A percentile compares a stretch with the other conserved stretches of the same genome.
Evolutionary conservation across 2,888 invertebrate genomes (phyloP).

Genomic region (Spicauda simplicius): DNA sequence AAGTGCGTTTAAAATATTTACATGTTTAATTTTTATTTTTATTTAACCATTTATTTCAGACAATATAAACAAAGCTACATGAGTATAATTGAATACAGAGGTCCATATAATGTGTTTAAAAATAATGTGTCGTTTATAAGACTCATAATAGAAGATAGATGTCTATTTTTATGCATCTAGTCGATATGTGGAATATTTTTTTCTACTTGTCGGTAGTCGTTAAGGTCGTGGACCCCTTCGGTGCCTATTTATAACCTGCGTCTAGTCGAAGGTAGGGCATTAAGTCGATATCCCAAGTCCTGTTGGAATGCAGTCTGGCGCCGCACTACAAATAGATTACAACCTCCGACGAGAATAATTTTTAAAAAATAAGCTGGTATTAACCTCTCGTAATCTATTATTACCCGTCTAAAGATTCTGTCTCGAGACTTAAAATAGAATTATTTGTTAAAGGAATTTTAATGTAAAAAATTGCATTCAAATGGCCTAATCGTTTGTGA

Average conservation of each 20-base stretch:
- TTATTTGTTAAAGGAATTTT: no score
- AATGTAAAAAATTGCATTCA: no score
- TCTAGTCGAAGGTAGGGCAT: constrained; percentile 66
- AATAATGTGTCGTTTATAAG: neutral
- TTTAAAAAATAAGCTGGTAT: constrained; percentile 53
- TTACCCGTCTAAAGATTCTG: constrained; percentile 17
- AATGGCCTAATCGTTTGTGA: no score
- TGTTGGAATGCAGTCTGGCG: constrained; percentile 79
- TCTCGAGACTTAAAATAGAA: neutral
- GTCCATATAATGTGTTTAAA: neutral
- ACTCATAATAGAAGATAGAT: constrained; percentile 13
- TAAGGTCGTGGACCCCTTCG: constrained; percentile 58
- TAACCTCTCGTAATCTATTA: constrained; percentile 25
- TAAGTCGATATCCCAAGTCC: constrained; percentile 74
- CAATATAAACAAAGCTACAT: no score
- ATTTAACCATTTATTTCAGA: no score
- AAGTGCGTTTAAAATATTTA: neutral
- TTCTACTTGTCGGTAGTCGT: constrained; percentile 45
- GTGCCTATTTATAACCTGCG: constrained; percentile 67
- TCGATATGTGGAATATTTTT: constrained; percentile 13
- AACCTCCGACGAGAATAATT: constrained; percentile 55
- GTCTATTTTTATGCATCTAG: constrained; percentile 26
- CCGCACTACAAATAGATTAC: constrained; percentile 73
- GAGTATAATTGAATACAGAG: no score
- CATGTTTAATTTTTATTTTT: no score